A percentile compares a stretch with the other conserved stretches of the same genome.
Evolutionary conservation across 2,888 invertebrate species (phyloP).

Genomic region (Allophyes oxyacanthae): DNA sequence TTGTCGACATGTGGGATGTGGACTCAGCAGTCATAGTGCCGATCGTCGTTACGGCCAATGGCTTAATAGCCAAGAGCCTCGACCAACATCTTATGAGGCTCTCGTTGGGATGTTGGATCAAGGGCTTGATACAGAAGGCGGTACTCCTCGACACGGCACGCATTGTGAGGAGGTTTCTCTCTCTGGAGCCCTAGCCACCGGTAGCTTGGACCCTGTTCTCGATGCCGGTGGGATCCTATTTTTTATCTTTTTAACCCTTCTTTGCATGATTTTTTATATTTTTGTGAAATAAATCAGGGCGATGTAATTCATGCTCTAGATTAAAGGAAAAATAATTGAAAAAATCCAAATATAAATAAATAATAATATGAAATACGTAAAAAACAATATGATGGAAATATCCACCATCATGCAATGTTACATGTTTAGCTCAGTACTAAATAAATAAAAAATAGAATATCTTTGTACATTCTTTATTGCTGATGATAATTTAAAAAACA

Average conservation of each 20-base stretch:
- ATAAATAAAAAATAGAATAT: conserved; percentile 14
- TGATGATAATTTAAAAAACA: conserved; percentile 25
- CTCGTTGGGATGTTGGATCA: too few species aligned
- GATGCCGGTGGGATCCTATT: too few species aligned
- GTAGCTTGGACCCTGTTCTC: too few species aligned
- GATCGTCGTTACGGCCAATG: too few species aligned
- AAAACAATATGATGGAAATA: conserved; percentile 20
- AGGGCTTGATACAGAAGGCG: too few species aligned
- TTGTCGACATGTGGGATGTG: too few species aligned
- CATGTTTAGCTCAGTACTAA: conserved; percentile 19
- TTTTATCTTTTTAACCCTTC: conserved; percentile 29
- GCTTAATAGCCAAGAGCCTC: too few species aligned
- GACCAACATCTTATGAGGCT: too few species aligned
- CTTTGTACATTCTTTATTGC: conserved; percentile 7
- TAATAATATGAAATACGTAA: conserved; percentile 58
- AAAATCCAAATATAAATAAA: conserved; percentile 56
- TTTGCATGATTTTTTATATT: conserved; percentile 55
- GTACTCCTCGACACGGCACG: too few species aligned
- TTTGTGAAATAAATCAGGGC: conserved; percentile 59
- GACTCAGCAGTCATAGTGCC: too few species aligned
- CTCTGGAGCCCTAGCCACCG: too few species aligned
- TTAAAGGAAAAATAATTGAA: conserved; percentile 61
- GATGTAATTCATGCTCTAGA: conserved; percentile 54
- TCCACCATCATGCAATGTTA: conserved; percentile 9
- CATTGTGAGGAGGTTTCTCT: too few species aligned